These are phyloP conservation scores for Butorides virescens DNA, from an alignment of 2,113 vertebrate species.

Conservation along the genomic window DNA sequence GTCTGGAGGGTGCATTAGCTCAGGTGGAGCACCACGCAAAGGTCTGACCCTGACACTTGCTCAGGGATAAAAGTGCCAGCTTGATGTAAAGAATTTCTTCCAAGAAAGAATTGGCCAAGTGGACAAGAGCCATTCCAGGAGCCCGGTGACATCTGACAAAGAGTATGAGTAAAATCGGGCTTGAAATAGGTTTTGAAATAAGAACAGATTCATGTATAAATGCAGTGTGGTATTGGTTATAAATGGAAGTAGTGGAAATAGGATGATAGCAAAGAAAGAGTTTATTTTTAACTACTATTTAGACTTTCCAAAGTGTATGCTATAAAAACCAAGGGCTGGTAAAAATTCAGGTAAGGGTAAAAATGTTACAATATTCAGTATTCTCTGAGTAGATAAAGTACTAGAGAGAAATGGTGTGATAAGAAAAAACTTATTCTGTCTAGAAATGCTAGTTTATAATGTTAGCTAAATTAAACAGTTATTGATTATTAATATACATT, in stretches of 20 bases:
- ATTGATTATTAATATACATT: slow-evolving; percentile 30
- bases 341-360: background rate
- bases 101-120: background rate
- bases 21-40: background rate
- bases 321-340: background rate
- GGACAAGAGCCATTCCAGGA: background rate
- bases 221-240: slow-evolving; percentile 10
- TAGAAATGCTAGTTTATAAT: background rate
- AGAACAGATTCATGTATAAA: background rate
- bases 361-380: background rate
- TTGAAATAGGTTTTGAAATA: background rate
- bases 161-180: background rate
- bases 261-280: background rate
- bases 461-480: slow-evolving; percentile 33
- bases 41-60: background rate
- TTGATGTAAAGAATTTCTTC: background rate
- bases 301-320: background rate
- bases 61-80: background rate
- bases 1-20: background rate
- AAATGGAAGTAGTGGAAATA: background rate
- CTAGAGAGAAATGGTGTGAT: background rate
- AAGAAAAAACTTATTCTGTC: background rate
- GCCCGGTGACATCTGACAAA: background rate
- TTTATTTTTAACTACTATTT: slow-evolving; percentile 26
- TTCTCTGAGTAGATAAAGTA: background rate